A percentile compares a stretch with the other conserved stretches of the same genome.
Evolutionary conservation across 2,797 vertebrate genomes (phyloP).

Genomic region (Erpetoichthys calabaricus): DNA sequence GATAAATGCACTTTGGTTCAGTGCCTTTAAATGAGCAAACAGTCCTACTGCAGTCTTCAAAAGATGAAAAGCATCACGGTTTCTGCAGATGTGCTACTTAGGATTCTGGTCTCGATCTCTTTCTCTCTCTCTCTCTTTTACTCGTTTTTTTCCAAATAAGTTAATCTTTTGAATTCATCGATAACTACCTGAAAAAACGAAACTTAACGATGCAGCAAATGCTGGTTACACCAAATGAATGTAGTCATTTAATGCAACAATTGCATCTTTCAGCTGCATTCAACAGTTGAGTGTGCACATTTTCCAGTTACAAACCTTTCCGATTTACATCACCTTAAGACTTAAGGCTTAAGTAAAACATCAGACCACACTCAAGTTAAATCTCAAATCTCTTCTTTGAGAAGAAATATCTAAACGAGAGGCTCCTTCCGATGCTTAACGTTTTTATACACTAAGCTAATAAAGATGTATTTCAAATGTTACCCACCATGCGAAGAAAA

Average conservation of each 20-base stretch:
- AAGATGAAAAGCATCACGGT: conserved; percentile 1
- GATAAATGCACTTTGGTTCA: no score
- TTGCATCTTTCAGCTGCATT: conserved; percentile 1
- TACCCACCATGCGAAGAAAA: conserved; percentile 53
- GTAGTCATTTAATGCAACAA: not conserved
- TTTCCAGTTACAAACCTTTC: not conserved
- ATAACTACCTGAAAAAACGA: conserved; percentile 10
- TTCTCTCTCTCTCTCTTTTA: no score
- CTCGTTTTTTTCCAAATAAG: conserved; percentile 16
- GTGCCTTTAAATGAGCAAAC: no score
- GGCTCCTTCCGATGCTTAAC: not conserved
- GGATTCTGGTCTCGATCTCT: conserved; percentile 17
- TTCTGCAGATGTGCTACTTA: conserved; percentile 22
- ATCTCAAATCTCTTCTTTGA: no score
- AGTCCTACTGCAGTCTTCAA: conserved; percentile 12
- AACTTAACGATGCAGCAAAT: not conserved
- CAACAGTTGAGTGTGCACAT: conserved; percentile 38
- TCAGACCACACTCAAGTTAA: no score
- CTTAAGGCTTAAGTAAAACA: no score
- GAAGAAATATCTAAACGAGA: no score
- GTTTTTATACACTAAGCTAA: not conserved
- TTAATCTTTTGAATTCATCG: conserved; percentile 10
- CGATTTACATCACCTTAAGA: no score
- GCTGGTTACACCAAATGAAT: not conserved
- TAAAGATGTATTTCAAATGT: not conserved